Percentiles rank a stretch among this genome's conserved stretches.
Conservation (phyloP, 2,797 vertebrate species). For the Agapornis canus region DNA sequence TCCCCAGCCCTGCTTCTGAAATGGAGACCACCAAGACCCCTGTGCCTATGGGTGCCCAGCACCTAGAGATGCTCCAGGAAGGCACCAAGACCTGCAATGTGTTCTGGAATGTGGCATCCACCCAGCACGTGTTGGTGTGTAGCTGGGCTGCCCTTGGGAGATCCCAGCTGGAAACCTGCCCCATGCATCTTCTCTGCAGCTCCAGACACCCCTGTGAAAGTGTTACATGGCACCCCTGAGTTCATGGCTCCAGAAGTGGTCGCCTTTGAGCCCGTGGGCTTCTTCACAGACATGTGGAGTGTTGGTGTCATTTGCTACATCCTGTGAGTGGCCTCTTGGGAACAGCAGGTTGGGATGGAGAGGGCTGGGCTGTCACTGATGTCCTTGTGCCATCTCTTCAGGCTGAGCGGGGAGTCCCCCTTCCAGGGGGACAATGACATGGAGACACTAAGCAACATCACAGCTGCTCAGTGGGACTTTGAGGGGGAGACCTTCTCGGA, state of each 20-base stretch:
- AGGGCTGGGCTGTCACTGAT: neutral
- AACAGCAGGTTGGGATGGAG: neutral
- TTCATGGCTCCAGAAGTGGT: constrained; percentile 93
- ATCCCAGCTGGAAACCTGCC: neutral
- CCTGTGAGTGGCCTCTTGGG: constrained; percentile 78
- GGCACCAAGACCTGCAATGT: neutral
- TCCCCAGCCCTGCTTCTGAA: neutral
- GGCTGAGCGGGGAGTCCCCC: constrained; percentile 88
- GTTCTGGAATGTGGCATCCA: accelerated
- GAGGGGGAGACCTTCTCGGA: constrained; percentile 86
- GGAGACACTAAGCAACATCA: constrained; percentile 85
- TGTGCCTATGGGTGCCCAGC: neutral
- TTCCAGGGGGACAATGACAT: constrained; percentile 86
- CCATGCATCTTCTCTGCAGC: constrained; percentile 63
- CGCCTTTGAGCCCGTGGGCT: constrained; percentile 81
- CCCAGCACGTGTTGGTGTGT: accelerated
- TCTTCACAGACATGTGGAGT: constrained; percentile 89
- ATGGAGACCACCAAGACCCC: neutral
- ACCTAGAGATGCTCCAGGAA: neutral
- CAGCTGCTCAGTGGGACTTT: constrained; percentile 86
- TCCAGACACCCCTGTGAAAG: constrained; percentile 76
- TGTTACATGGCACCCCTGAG: constrained; percentile 89
- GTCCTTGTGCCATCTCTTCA: neutral
- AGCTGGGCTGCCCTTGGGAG: neutral
- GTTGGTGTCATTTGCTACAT: constrained; percentile 92